phyloP scores from a whole-genome alignment of 2,888 invertebrate genomes.

The Nemapogon koenigi region DNA sequence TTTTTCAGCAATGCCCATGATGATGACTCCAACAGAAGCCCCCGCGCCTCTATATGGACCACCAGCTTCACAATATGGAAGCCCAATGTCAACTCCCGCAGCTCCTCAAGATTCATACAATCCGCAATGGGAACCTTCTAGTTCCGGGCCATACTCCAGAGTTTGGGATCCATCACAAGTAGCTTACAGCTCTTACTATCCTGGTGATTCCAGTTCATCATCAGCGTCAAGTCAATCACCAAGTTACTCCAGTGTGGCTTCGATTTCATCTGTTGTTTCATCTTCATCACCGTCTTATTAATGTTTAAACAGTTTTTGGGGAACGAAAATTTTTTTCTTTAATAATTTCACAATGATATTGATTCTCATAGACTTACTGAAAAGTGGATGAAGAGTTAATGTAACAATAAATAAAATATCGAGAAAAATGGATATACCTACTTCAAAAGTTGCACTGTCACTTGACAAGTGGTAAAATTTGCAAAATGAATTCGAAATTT shows the following conservation, averaged over 20 bases:
- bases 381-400: no score
- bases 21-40: constrained; percentile 67
- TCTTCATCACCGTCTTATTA: constrained; percentile 24
- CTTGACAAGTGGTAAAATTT: no score
- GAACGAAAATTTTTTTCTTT: no score
- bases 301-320: no score
- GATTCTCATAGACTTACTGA: no score
- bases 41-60: constrained; percentile 73
- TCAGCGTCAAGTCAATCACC: constrained; percentile 63
- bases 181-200: constrained; percentile 76
- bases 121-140: constrained; percentile 74
- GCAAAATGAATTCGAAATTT: no score
- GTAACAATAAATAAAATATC: no score
- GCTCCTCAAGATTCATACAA: constrained; percentile 76
- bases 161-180: constrained; percentile 77
- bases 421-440: no score
- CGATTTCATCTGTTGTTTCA: constrained; percentile 37
- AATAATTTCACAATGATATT: no score
- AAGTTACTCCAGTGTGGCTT: constrained; percentile 54
- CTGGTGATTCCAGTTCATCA: constrained; percentile 65
- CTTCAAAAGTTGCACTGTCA: no score
- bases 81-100: constrained; percentile 57
- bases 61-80: constrained; percentile 65
- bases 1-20: constrained; percentile 73
- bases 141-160: constrained; percentile 79